Evolutionary conservation across 2,797 vertebrate species (phyloP).

Genomic region (Pseudochromis fuscus): DNA sequence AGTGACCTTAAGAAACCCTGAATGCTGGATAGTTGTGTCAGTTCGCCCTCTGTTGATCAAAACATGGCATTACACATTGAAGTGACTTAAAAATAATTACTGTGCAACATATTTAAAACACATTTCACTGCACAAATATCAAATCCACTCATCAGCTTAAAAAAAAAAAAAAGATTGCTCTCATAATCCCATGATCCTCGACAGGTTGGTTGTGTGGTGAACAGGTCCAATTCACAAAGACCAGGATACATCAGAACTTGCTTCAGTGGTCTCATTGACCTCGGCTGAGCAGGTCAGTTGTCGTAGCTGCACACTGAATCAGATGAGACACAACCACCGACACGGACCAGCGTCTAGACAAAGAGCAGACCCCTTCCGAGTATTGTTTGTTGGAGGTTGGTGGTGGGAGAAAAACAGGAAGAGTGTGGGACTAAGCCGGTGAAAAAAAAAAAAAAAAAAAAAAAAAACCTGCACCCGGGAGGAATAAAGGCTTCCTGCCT

Average conservation of each 20-base stretch:
- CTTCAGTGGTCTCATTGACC: constrained; percentile 36
- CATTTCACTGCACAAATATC: neutral
- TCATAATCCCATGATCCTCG: neutral
- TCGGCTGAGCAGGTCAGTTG: constrained; percentile 47
- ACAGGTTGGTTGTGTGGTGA: neutral
- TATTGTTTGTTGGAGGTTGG: constrained; percentile 84
- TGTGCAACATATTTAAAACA: neutral
- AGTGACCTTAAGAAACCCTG: constrained; percentile 59
- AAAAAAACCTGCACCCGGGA: constrained; percentile 43
- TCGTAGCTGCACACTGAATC: constrained; percentile 40
- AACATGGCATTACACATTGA: constrained; percentile 39
- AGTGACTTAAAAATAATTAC: neutral
- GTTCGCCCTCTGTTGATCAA: constrained; percentile 70
- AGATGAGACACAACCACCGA: constrained; percentile 63
- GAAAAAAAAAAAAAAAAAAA: too few relatives aligned
- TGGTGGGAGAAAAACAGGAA: constrained; percentile 85
- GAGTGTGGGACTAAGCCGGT: constrained; percentile 63
- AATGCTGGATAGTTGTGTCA: constrained; percentile 48
- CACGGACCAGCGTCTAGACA: constrained; percentile 82
- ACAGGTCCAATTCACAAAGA: constrained; percentile 4
- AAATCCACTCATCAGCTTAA: neutral
- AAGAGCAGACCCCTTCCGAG: constrained; percentile 78
- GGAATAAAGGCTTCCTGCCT: constrained; percentile 69
- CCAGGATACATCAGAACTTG: neutral
- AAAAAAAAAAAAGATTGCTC: neutral